phyloP scores from a whole-genome alignment of 2,113 vertebrate species.

The Cariama cristata region DNA sequence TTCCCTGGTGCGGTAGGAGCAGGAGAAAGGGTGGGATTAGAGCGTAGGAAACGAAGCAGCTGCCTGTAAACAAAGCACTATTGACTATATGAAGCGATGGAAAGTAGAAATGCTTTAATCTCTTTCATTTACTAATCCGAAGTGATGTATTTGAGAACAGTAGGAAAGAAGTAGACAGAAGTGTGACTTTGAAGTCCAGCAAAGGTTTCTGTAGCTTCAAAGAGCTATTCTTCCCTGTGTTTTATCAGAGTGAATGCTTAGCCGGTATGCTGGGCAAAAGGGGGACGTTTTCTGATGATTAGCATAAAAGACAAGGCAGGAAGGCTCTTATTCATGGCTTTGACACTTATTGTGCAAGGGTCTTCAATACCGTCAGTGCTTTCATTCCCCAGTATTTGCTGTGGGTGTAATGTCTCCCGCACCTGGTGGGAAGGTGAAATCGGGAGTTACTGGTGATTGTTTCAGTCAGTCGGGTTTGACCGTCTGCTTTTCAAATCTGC shows the following conservation, averaged over 20 bases:
- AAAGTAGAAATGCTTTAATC: constrained; percentile 28
- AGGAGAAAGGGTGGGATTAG: background rate
- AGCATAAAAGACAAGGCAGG: background rate
- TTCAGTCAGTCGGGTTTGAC: background rate
- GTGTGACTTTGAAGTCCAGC: constrained; percentile 31
- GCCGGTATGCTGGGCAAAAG: background rate
- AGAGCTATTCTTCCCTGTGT: background rate
- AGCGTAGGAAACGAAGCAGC: background rate
- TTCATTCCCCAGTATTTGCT: rapidly evolving
- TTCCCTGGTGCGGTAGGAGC: background rate
- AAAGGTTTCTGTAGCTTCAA: constrained; percentile 32
- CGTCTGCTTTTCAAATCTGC: background rate
- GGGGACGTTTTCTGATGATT: background rate
- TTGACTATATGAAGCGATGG: background rate
- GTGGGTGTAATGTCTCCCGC: rapidly evolving
- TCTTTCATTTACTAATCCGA: constrained; percentile 53
- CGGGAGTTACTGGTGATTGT: rapidly evolving
- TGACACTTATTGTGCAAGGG: background rate
- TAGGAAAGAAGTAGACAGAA: background rate
- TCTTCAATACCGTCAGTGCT: rapidly evolving
- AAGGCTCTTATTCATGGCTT: constrained; percentile 28
- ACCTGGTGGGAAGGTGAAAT: background rate
- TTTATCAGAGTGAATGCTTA: background rate
- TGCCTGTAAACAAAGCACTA: constrained; percentile 17
- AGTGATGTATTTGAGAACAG: constrained; percentile 6